Evolutionary conservation across 2,888 invertebrate species (phyloP).

Genomic region (Flexamia atlantica): DNA sequence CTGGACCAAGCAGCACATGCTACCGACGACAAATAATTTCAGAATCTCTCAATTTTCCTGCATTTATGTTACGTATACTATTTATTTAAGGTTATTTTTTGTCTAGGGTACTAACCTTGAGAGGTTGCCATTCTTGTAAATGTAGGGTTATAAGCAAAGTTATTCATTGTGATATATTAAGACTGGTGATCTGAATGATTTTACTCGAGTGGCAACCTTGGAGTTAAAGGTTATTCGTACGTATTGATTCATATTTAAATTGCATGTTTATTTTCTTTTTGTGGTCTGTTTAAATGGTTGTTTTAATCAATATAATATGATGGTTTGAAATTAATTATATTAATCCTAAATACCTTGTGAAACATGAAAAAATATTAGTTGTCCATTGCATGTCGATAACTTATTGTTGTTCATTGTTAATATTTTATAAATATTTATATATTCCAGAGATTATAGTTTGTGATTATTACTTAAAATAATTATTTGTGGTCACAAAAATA

Average conservation of each 20-base stretch:
- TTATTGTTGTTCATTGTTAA: not conserved
- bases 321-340: not conserved
- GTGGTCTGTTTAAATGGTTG: not conserved
- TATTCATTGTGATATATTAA: not conserved
- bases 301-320: not conserved
- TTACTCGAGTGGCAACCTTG: not conserved
- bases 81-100: slow-evolving; percentile 1
- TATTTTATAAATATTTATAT: not conserved
- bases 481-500: too few species aligned
- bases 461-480: not conserved
- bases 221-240: not conserved
- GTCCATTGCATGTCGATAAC: not conserved
- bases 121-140: not conserved
- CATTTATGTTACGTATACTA: slow-evolving; percentile 35
- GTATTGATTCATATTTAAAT: not conserved
- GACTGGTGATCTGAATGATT: not conserved
- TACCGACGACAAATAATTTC: slow-evolving; percentile 65
- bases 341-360: not conserved
- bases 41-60: slow-evolving; percentile 41
- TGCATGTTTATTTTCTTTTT: not conserved
- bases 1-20: slow-evolving; percentile 73
- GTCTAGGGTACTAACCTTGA: not conserved
- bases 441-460: not conserved
- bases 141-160: not conserved
- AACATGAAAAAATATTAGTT: not conserved